Percentiles rank a stretch among this genome's conserved stretches.
These are phyloP conservation scores for Hirudinaria manillensis DNA, from an alignment of 2,888 invertebrate species.

Conservation along the genomic window DNA sequence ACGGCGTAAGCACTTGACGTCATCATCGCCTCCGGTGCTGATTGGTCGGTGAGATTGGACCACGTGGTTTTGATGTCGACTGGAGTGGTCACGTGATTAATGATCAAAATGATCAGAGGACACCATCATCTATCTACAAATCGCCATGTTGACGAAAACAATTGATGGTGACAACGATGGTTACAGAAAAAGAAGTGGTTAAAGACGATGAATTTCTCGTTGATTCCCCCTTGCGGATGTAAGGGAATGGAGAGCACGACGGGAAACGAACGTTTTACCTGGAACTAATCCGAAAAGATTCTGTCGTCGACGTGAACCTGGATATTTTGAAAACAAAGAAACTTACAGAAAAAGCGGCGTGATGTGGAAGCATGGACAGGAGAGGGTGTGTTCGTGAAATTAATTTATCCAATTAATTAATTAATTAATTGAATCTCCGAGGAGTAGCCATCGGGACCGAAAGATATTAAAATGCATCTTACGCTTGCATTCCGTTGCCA, in stretches of 20 bases:
- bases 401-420: no score
- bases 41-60: slow-evolving; percentile 22
- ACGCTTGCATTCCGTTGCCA: no score
- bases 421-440: no score
- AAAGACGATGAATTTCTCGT: not conserved
- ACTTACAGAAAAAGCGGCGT: no score
- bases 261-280: not conserved
- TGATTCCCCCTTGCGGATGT: not conserved
- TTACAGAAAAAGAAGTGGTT: not conserved
- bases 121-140: not conserved
- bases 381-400: no score
- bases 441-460: no score
- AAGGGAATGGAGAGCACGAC: not conserved
- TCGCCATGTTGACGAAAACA: not conserved
- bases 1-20: slow-evolving; percentile 15
- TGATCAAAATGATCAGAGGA: slow-evolving; percentile 12
- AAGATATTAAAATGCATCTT: no score
- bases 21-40: not conserved
- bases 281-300: not conserved
- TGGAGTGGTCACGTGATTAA: slow-evolving; percentile 23
- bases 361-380: no score
- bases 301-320: not conserved
- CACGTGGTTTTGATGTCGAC: slow-evolving; percentile 23
- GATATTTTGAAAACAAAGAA: no score
- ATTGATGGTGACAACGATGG: not conserved